Conservation (phyloP, 1,140 invertebrate species). For the Monomorium pharaonis region DNA sequence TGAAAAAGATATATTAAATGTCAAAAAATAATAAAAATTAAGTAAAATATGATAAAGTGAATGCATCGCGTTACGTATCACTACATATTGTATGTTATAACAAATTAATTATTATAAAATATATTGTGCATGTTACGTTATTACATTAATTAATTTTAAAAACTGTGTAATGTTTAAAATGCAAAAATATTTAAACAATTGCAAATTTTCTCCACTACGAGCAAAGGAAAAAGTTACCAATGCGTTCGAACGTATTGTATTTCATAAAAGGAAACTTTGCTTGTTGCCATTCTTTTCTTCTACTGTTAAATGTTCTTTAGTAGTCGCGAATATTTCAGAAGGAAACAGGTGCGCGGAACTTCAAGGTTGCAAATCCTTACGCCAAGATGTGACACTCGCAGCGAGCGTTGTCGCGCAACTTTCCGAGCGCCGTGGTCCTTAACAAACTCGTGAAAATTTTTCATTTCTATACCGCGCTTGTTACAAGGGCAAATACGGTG, state of each 20-base stretch:
- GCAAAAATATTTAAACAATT: background rate
- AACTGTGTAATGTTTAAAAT: background rate
- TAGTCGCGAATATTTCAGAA: conserved; percentile 25
- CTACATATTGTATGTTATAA: too few species aligned
- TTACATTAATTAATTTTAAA: background rate
- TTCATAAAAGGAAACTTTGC: background rate
- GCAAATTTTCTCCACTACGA: background rate
- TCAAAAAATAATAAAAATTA: background rate
- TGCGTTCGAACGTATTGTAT: background rate
- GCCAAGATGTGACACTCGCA: background rate
- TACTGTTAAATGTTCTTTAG: conserved; percentile 19
- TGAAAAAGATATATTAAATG: background rate
- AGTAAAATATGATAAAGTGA: background rate
- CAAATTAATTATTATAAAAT: too few species aligned
- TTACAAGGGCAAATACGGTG: background rate
- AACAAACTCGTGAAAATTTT: conserved; percentile 45
- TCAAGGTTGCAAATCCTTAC: conserved; percentile 30
- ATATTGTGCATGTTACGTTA: background rate
- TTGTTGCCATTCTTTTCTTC: background rate
- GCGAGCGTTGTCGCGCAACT: conserved; percentile 16
- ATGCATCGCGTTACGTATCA: too few species aligned
- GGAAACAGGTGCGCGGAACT: conserved; percentile 40
- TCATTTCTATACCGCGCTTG: conserved; percentile 20
- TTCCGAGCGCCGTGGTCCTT: background rate
- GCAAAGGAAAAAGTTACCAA: background rate